phyloP scores from a whole-genome alignment of 2,797 vertebrate genomes.

The Microctenopoma steveboyesi region DNA sequence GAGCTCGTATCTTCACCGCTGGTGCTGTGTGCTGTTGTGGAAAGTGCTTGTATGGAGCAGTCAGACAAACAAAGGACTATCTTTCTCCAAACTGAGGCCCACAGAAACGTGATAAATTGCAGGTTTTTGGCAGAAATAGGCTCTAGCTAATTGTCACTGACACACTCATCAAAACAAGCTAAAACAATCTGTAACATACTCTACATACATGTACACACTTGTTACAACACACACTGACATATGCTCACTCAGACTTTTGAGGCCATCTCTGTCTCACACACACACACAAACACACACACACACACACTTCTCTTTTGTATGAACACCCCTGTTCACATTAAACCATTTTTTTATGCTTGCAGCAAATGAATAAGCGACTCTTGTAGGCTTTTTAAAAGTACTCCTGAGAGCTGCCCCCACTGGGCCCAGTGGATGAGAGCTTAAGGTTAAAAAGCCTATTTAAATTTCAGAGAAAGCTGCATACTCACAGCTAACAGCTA shows the following conservation, averaged over 20 bases:
- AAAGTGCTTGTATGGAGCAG: constrained; percentile 52
- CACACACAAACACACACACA: constrained; percentile 5
- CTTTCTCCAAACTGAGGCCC: constrained; percentile 38
- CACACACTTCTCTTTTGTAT: constrained; percentile 46
- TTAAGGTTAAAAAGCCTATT: constrained; percentile 85
- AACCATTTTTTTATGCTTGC: constrained; percentile 67
- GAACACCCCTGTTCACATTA: constrained; percentile 65
- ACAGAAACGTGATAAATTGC: constrained; percentile 36
- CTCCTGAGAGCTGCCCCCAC: constrained; percentile 79
- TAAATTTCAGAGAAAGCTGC: constrained; percentile 82
- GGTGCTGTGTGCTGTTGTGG: constrained; percentile 38
- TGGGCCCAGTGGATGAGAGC: constrained; percentile 79
- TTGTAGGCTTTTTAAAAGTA: constrained; percentile 80
- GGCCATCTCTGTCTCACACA: not conserved
- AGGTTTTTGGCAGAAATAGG: constrained; percentile 32
- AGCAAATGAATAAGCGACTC: constrained; percentile 81
- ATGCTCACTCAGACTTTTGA: constrained; percentile 44
- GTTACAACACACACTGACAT: constrained; percentile 41
- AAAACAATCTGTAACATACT: constrained; percentile 45
- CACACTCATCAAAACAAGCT: constrained; percentile 43
- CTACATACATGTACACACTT: constrained; percentile 53
- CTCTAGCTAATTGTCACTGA: constrained; percentile 28
- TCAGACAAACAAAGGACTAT: constrained; percentile 54
- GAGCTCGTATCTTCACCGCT: constrained; percentile 48
- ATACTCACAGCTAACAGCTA: constrained; percentile 74